A percentile compares a stretch with the other conserved stretches of the same genome.
These are phyloP conservation scores for Gibbula magus DNA, from an alignment of 2,888 invertebrate species.

Conservation along the genomic window DNA sequence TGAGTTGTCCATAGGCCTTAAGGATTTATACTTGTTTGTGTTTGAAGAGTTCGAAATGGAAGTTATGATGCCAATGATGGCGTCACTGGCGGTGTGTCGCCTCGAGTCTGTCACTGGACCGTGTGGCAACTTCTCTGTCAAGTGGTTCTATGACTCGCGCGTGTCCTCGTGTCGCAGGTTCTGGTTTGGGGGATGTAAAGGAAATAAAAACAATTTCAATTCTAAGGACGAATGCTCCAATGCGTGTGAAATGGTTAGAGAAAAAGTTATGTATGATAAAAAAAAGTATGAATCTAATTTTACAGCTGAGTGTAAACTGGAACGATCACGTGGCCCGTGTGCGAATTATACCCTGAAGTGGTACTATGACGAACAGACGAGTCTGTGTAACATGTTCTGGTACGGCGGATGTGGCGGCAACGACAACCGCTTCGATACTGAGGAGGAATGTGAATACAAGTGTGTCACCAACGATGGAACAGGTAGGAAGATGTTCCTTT, in stretches of 20 bases:
- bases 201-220: conserved; percentile 79
- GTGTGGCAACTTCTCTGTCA: conserved; percentile 71
- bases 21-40: too few relatives aligned
- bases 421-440: conserved; percentile 80
- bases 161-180: conserved; percentile 84
- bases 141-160: conserved; percentile 83
- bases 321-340: conserved; percentile 77
- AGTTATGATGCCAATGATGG: conserved; percentile 31
- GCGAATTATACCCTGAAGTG: conserved; percentile 60
- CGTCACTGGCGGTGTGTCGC: conserved; percentile 34
- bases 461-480: conserved; percentile 35
- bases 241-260: conserved; percentile 34
- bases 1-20: too few relatives aligned
- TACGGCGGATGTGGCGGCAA: conserved; percentile 78
- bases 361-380: conserved; percentile 76
- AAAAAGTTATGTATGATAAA: conserved; percentile 23
- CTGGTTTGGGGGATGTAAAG: conserved; percentile 79
- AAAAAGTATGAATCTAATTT: conserved; percentile 90
- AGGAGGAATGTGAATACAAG: conserved; percentile 84
- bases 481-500: conserved; percentile 28
- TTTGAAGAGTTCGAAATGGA: background rate
- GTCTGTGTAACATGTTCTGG: conserved; percentile 83
- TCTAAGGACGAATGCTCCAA: conserved; percentile 86
- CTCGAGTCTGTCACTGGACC: conserved; percentile 76
- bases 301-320: conserved; percentile 79